phyloP scores from a whole-genome alignment of 2,113 vertebrate species.

The Grammomys dolichurus region DNA sequence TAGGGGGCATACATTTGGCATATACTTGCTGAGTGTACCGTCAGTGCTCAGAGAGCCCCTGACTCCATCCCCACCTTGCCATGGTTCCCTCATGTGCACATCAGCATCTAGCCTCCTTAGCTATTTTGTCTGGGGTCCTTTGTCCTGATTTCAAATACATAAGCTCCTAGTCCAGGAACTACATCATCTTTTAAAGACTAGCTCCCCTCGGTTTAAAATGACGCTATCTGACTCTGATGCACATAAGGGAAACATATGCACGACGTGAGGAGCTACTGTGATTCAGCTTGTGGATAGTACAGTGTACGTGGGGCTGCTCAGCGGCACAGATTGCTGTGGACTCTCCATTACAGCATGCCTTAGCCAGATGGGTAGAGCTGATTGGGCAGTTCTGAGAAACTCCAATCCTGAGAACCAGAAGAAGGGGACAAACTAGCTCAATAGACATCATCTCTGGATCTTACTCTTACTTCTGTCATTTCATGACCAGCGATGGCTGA shows the following conservation, averaged over 20 bases:
- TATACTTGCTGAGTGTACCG: not conserved
- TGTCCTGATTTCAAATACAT: conserved; percentile 53
- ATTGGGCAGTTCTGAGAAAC: not conserved
- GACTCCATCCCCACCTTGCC: not conserved
- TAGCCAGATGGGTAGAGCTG: not conserved
- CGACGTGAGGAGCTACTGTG: not conserved
- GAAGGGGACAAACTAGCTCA: not conserved
- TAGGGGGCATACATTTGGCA: not conserved
- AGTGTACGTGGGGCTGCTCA: not conserved
- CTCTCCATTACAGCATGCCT: not conserved
- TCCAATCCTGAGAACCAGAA: not conserved
- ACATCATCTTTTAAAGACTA: conserved; percentile 16
- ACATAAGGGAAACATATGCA: conserved; percentile 57
- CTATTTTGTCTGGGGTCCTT: not conserved
- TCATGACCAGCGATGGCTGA: not conserved
- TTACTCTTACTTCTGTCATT: not conserved
- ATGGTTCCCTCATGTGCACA: not conserved
- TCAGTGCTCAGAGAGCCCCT: not conserved
- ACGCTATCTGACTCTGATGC: not conserved
- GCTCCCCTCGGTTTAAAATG: conserved; percentile 48
- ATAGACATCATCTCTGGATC: too few relatives aligned
- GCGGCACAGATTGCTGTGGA: not conserved
- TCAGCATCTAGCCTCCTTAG: not conserved
- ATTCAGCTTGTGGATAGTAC: not conserved
- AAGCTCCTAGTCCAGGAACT: not conserved